These are phyloP conservation scores for Eristalinus aeneus DNA, from an alignment of 2,888 invertebrate genomes.

Conservation along the genomic window DNA sequence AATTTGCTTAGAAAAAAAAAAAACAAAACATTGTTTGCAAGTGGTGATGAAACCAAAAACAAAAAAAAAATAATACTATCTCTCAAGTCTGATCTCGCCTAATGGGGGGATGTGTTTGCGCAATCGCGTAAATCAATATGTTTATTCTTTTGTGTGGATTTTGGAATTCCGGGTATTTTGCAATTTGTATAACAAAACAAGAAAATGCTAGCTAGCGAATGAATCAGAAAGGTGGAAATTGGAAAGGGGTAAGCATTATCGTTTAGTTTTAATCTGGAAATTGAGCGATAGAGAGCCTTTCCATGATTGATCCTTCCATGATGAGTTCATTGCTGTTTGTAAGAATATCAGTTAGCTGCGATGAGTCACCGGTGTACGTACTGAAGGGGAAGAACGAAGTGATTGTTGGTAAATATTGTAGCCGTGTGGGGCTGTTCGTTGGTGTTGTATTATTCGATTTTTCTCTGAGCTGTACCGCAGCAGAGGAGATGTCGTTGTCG, in stretches of 20 bases:
- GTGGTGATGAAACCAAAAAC: conserved; percentile 13
- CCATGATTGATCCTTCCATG: conserved; percentile 79
- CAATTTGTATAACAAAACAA: neutral
- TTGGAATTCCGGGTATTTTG: conserved; percentile 44
- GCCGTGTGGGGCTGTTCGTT: conserved; percentile 73
- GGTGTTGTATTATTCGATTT: conserved; percentile 71
- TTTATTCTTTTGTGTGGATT: conserved; percentile 21
- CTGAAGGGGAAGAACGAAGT: conserved; percentile 81
- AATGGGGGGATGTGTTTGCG: neutral
- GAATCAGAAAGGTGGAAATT: conserved; percentile 30
- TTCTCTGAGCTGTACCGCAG: conserved; percentile 51
- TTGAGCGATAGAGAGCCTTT: conserved; percentile 78
- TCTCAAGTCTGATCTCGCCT: conserved; percentile 18
- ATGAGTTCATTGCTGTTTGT: conserved; percentile 78
- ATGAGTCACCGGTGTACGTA: conserved; percentile 76
- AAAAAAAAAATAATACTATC: conserved; percentile 58
- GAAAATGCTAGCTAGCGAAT: conserved; percentile 15
- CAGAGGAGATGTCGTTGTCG: conserved; percentile 62
- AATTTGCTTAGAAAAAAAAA: conserved; percentile 8
- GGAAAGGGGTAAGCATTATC: conserved; percentile 2
- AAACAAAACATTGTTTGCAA: conserved; percentile 26
- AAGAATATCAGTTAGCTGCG: conserved; percentile 79
- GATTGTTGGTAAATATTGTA: conserved; percentile 75
- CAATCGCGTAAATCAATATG: neutral
- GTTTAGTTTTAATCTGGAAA: conserved; percentile 70